These are phyloP conservation scores for Rafetus swinhoei DNA, from an alignment of 2,113 vertebrate species.

Conservation along the genomic window DNA sequence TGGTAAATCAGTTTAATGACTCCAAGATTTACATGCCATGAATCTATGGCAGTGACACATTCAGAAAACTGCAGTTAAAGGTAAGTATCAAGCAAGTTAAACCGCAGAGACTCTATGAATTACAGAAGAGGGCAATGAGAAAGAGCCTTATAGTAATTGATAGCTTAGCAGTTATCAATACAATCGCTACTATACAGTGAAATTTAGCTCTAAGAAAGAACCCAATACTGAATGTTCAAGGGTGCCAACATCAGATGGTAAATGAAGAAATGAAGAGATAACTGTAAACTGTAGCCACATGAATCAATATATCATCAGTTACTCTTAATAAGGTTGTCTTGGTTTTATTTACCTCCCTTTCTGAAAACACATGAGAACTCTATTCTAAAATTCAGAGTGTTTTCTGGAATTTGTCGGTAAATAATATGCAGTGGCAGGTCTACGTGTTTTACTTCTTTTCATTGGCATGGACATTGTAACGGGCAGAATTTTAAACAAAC, in stretches of 20 bases:
- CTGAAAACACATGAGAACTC: background rate
- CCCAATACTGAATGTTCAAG: accelerated
- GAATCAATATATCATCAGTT: slow-evolving; percentile 37
- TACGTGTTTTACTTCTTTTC: background rate
- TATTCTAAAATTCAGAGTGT: background rate
- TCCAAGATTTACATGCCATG: background rate
- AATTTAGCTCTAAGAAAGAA: slow-evolving; percentile 26
- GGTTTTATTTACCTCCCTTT: background rate
- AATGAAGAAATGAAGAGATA: background rate
- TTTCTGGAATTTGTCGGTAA: background rate
- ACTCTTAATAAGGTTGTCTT: slow-evolving; percentile 21
- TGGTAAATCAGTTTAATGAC: background rate
- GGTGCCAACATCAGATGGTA: background rate
- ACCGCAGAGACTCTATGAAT: background rate
- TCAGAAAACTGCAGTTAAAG: background rate
- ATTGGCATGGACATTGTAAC: accelerated
- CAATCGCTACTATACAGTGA: background rate
- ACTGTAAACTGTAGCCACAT: background rate
- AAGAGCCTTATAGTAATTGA: background rate
- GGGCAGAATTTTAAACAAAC: background rate
- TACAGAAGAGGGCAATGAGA: background rate
- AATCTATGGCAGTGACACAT: background rate
- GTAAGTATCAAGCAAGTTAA: background rate
- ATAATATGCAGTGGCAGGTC: background rate
- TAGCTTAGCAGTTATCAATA: background rate